Conservation (phyloP, 2,113 vertebrate species). For the Eleginops maclovinus region DNA sequence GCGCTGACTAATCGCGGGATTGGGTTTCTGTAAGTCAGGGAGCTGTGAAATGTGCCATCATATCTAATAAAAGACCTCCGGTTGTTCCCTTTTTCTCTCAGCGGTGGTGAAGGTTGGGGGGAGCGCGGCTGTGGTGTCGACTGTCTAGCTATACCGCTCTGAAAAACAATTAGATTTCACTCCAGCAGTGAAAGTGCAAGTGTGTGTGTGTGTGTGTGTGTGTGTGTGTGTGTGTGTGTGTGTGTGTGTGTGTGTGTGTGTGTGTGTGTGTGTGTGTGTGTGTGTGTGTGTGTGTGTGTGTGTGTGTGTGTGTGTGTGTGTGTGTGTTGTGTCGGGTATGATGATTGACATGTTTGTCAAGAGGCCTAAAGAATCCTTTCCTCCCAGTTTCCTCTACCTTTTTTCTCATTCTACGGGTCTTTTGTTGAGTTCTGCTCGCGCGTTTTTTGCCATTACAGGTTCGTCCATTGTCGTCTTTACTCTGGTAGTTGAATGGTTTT, state of each 20-base stretch:
- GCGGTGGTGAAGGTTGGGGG: conserved; percentile 56
- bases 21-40: conserved; percentile 83
- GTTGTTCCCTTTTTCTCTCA: conserved; percentile 76
- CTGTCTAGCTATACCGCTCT: conserved; percentile 60
- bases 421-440: conserved; percentile 67
- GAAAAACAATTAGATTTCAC: conserved; percentile 79
- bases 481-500: conserved; percentile 63
- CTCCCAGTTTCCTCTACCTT: conserved; percentile 63
- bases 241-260: conserved; percentile 29
- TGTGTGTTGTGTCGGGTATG: conserved; percentile 48
- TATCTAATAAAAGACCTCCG: conserved; percentile 86
- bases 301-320: conserved; percentile 42
- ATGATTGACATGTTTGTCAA: conserved; percentile 76
- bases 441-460: conserved; percentile 73
- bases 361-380: conserved; percentile 72
- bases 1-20: conserved; percentile 85
- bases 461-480: conserved; percentile 71
- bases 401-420: conserved; percentile 63
- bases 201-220: conserved; percentile 40
- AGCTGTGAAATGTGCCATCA: conserved; percentile 85
- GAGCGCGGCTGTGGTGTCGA: conserved; percentile 43
- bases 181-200: conserved; percentile 46
- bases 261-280: too few species aligned
- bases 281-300: conserved; percentile 44
- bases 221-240: neutral